Evolutionary conservation across 1,140 invertebrate genomes (phyloP), one percentile per base, ranked within the genome.

Genomic region (Drosophila asahinai): DNA sequence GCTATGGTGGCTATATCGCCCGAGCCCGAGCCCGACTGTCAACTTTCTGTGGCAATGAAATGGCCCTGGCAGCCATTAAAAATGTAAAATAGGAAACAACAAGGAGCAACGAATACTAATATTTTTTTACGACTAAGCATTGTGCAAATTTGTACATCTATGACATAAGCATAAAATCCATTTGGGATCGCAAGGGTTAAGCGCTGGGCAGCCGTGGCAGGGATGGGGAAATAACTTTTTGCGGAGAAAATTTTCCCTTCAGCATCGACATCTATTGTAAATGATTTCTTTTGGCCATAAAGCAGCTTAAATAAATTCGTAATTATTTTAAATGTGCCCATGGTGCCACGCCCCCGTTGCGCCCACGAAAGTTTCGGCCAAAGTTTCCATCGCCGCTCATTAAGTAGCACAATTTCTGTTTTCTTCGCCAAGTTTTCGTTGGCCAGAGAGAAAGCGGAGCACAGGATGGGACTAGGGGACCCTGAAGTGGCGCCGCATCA

Each of bases 261-360:
- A 33, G 36, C 64, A 63, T 47, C 67, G 47, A 43, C 70, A 59
- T 82, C 82, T 86, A 89, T 89, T 89, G 79, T 80, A 82, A 87
- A 87, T 87, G 66, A 87, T 83, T 87, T 86, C 72, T 74, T 57
- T 42, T 61, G 65, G 68, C 79, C 78, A 77, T 90, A 89, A 82
- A 89, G 81, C 71, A 89, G 86, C 86, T 89, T 89, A 89, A 89
- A 89, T 89, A 89, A 89, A 89, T 86, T 89, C 71, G 86, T 89
- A 90, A 89, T 89, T 89, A 89, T 89, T 89, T 89, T 89, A 89
- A 90, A 89, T 76, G 86, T 73, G 64, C 83, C 83, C 73, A 61
- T 47, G 71, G 55, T 65, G 66, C 62, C 81, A 73, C 81, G 57
- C 63, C 84, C 52, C 57, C 65, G 30, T 40, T 43, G 61, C 42